Conservation (phyloP, 2,797 vertebrate species). For the Platyrinchus mystaceus region DNA sequence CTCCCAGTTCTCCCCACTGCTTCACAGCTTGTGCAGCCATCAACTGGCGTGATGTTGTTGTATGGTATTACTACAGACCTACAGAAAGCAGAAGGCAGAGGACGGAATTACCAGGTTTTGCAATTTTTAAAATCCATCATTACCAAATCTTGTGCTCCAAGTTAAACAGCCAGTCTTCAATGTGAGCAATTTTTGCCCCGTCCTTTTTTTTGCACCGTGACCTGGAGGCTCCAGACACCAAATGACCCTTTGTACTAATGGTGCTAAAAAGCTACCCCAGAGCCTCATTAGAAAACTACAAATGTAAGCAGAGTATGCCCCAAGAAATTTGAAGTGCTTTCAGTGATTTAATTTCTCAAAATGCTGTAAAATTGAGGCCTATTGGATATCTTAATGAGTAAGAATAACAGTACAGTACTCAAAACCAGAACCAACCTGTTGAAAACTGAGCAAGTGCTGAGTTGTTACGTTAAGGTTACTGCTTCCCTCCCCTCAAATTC, state of each 20-base stretch:
- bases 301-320: not conserved
- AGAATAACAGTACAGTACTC: not conserved
- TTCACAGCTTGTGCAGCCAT: not conserved
- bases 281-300: not conserved
- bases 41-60: fast-evolving
- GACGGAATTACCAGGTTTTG: not conserved
- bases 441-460: not conserved
- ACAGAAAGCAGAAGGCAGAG: not conserved
- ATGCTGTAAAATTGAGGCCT: not conserved
- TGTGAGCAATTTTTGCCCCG: not conserved
- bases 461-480: not conserved
- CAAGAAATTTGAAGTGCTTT: not conserved
- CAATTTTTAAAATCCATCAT: not conserved
- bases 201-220: not conserved
- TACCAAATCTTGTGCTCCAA: not conserved
- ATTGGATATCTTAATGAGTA: not conserved
- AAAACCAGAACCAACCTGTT: not conserved
- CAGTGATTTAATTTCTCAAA: not conserved
- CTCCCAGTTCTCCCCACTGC: not conserved
- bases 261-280: not conserved
- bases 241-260: not conserved
- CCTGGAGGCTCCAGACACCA: not conserved
- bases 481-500: not conserved
- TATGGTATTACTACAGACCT: not conserved
- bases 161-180: not conserved